Evolutionary conservation across 2,888 invertebrate genomes (phyloP).

Genomic region (Patella ulyssiponensis): DNA sequence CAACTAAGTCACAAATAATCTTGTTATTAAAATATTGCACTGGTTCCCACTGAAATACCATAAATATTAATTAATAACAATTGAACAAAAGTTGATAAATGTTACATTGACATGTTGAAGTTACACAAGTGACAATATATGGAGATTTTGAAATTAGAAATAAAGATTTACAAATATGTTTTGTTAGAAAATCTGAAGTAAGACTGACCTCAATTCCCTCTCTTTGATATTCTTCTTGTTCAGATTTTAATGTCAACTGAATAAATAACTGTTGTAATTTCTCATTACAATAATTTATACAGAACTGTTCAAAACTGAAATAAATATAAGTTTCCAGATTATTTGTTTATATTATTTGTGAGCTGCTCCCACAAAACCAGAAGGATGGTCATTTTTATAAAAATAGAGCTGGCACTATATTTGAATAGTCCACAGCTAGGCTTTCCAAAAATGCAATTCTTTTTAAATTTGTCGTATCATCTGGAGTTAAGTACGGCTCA

Average conservation of each 20-base stretch:
- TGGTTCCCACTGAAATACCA: conserved; percentile 80
- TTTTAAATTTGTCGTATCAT: too few relatives aligned
- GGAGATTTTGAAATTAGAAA: too few relatives aligned
- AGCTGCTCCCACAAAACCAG: too few relatives aligned
- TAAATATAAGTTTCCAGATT: too few relatives aligned
- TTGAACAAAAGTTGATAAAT: neutral
- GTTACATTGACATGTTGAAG: neutral
- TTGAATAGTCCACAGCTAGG: too few relatives aligned
- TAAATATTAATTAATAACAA: conserved; percentile 1
- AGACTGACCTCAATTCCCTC: conserved; percentile 83
- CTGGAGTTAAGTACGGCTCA: too few relatives aligned
- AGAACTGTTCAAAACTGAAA: conserved; percentile 80
- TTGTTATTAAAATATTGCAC: conserved; percentile 93
- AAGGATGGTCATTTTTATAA: too few relatives aligned
- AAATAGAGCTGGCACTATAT: too few relatives aligned
- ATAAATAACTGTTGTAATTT: conserved; percentile 95
- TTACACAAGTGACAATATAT: neutral
- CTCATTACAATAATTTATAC: conserved; percentile 96
- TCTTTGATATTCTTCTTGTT: conserved; percentile 91
- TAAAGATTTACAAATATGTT: too few relatives aligned
- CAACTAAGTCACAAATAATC: conserved; percentile 92
- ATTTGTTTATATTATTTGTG: too few relatives aligned
- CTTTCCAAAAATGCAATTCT: too few relatives aligned
- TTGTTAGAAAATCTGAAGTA: too few relatives aligned
- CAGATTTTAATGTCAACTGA: conserved; percentile 87